Evolutionary conservation across 2,888 invertebrate genomes (phyloP), one percentile per base, ranked within the genome.

Genomic region (Malacosoma neustria): DNA sequence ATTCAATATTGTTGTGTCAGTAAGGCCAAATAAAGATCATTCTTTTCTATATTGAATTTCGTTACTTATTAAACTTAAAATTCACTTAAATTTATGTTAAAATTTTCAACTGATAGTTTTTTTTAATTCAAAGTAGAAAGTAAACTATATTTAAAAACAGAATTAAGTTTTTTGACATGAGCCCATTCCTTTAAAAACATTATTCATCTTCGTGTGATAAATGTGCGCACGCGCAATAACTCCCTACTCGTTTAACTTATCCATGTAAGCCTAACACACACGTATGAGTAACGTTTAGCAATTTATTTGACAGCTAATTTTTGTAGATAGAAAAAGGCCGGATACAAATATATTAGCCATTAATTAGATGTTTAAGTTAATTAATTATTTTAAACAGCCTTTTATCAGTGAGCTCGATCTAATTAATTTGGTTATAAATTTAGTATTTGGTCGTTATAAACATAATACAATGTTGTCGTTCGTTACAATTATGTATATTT

Each of bases 101-200:
- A n/a, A n/a, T n/a, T n/a, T n/a, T n/a, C n/a, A n/a, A n/a, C n/a
- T n/a, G n/a, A n/a, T n/a, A n/a, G n/a, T n/a, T n/a, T n/a, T n/a
- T n/a, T n/a, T n/a, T n/a, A n/a, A n/a, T n/a, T n/a, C n/a, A n/a
- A n/a, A n/a, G n/a, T n/a, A n/a, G n/a, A n/a, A n/a, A n/a, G n/a
- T n/a, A n/a, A 73, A 68, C 68, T 73, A 72, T 75, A 76, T 80
- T 79, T 75, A 77, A 79, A 81, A 72, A 66, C 64, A 69, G 66
- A 77, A 81, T 82, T 80, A 73, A 81, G 75, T 79, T 77, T 79
- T 80, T 74, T 68, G 74, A 71, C 69, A 60, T 64, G 63, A 72
- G 72, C 69, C 73, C 71, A 71, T 76, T 75, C 73, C 68, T 62
- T 69, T 72, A 60, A 67, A 61, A 64, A 54, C 72, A 76, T 82